phyloP scores from a whole-genome alignment of 2,888 invertebrate genomes.

The Antheraea assamensis region DNA sequence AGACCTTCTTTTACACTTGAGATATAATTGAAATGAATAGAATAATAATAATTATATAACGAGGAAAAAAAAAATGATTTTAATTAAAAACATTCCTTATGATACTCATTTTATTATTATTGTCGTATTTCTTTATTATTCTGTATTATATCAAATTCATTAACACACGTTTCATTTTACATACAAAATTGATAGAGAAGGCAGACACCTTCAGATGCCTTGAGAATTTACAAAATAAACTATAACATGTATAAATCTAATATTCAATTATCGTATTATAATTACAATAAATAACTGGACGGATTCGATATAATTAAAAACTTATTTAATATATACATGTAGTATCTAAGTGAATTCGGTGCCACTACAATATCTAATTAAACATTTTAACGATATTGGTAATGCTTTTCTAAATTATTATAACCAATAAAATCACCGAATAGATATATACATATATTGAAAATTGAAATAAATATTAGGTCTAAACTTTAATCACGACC shows the following conservation, averaged over 20 bases:
- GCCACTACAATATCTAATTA: neutral
- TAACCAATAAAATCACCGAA: too few relatives aligned
- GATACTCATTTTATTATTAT: constrained; percentile 17
- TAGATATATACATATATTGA: too few relatives aligned
- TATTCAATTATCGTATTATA: constrained; percentile 30
- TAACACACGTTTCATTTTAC: constrained; percentile 19
- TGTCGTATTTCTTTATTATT: constrained; percentile 21
- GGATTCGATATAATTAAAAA: constrained; percentile 43
- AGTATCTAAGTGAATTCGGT: neutral
- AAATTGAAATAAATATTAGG: neutral
- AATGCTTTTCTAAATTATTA: neutral
- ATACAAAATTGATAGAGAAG: constrained; percentile 19
- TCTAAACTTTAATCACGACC: neutral
- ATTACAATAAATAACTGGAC: constrained; percentile 76
- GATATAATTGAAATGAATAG: neutral
- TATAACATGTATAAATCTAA: constrained; percentile 18
- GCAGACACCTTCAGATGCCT: constrained; percentile 19
- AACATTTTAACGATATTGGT: neutral
- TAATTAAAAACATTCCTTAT: neutral
- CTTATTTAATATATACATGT: neutral
- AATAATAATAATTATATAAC: neutral
- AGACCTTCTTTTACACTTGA: too few relatives aligned
- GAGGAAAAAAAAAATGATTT: neutral
- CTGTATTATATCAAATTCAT: constrained; percentile 14
- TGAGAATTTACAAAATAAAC: constrained; percentile 16